Evolutionary conservation across 2,888 invertebrate genomes (phyloP).

Genomic region (Phaonia tiefii): DNA sequence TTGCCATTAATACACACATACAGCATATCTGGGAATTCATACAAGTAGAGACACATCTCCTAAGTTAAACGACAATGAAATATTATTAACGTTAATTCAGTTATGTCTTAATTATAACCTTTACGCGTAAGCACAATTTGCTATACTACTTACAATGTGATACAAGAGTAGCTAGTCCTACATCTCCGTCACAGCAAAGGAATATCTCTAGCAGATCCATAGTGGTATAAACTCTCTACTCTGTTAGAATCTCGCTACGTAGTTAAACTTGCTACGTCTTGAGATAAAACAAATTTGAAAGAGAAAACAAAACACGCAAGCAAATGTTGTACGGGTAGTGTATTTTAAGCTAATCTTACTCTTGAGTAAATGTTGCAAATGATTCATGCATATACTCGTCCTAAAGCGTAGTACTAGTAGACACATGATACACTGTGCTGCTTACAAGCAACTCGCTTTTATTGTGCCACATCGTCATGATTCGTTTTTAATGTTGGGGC

Average conservation of each 20-base stretch:
- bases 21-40: constrained; percentile 5
- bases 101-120: constrained; percentile 78
- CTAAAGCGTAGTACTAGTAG: not conserved
- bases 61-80: constrained; percentile 63
- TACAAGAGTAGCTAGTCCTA: not conserved
- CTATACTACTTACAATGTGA: constrained; percentile 69
- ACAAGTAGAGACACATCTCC: too few relatives aligned
- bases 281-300: too few relatives aligned
- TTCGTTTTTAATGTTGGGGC: constrained; percentile 66
- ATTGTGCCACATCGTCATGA: constrained; percentile 32
- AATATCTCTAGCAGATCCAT: too few relatives aligned
- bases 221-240: too few relatives aligned
- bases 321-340: constrained; percentile 7
- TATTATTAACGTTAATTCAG: constrained; percentile 76
- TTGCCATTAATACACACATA: not conserved
- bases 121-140: constrained; percentile 60
- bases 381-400: constrained; percentile 12
- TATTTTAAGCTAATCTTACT: constrained; percentile 57
- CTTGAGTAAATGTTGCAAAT: not conserved
- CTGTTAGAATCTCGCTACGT: not conserved
- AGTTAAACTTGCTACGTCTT: constrained; percentile 20
- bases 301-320: constrained; percentile 4
- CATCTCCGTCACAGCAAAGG: too few relatives aligned
- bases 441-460: too few relatives aligned
- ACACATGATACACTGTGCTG: not conserved